These are phyloP conservation scores for Pocillopora meandrina DNA, from an alignment of 92 coral and sea anemone genomes.

Conservation along the genomic window DNA sequence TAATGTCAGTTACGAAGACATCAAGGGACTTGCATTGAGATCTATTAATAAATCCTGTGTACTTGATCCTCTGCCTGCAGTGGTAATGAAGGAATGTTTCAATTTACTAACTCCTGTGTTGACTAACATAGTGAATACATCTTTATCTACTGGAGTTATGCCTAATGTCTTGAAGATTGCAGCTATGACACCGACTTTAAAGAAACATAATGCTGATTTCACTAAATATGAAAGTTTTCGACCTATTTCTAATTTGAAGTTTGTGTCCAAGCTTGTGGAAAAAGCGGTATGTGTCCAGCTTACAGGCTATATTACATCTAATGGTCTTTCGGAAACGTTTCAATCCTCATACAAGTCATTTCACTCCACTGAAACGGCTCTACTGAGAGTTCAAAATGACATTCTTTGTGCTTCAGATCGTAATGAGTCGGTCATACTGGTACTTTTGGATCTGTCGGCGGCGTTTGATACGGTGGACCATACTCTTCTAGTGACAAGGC, in stretches of 20 bases:
- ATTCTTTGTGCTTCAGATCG: too few species aligned
- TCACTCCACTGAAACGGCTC: conserved; percentile 22
- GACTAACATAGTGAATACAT: neutral
- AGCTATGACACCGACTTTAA: conserved; percentile 10
- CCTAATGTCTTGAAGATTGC: conserved; percentile 2
- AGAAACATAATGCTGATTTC: neutral
- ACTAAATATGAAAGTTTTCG: neutral
- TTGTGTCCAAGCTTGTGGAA: neutral
- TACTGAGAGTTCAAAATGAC: neutral
- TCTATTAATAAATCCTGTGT: neutral
- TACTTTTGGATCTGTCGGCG: too few species aligned
- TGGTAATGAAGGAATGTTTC: conserved; percentile 1
- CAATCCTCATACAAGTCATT: conserved; percentile 10
- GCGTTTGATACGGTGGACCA: neutral
- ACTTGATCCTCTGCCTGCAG: neutral
- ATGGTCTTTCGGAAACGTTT: conserved; percentile 21
- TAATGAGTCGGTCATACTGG: too few species aligned
- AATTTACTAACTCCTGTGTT: neutral
- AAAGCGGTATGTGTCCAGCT: neutral
- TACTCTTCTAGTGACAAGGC: neutral
- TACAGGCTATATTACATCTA: conserved; percentile 18
- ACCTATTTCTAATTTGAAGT: neutral
- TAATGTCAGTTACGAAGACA: too few species aligned
- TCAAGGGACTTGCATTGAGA: too few species aligned
- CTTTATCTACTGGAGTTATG: conserved; percentile 23